Base-by-base conservation (phyloP, 2,797 vertebrate genomes). In the Arremon aurantiirostris region DNA sequence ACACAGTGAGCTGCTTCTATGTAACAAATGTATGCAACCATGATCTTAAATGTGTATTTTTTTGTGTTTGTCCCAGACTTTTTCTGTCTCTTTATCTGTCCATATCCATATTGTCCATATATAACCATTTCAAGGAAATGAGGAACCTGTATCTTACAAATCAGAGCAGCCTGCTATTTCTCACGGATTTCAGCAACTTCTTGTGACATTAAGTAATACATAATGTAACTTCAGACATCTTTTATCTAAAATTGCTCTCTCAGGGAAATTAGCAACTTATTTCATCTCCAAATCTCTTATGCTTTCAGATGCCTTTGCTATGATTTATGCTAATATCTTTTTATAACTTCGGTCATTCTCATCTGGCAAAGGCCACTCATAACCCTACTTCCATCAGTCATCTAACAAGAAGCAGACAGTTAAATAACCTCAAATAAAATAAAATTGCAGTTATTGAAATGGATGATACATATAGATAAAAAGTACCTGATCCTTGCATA, bases 321-420 rank as follows among this genome's bases (percentile, higher is more conserved):
- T 84, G 85, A 95, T 96, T 89, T 94, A 94, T 95, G 90, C 64
- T 95, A 87, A 90, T 91, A 86, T 71, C 70, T 91, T 93, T 94
- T 95, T 82, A 92, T 94, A 90, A 93, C 66, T 86, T 89, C 1
- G 19, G 88, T 95, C 92, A 93, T 95, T 97, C 53, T 96, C 68
- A 71, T 95, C 75, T 94, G 82, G 75, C 63, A 96, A 94, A 90
- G 71, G 70, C 85, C 94, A 87, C 78, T 90, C 80, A 16, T 84
- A 96, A 86, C 91, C 46, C 5, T 27, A 4, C 52, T 89, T 93
- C 52, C 77, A 85, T 68, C 72, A 92, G 47, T 89, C 82, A 86
- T 72, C 84, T 94, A 95, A 89, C 49, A 14, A 95, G 82, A 89
- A 94, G 53, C 65, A 94, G 94, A 92, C 90, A 96, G 87, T 75